phyloP scores from a whole-genome alignment of 2,113 vertebrate species.

The Hyperoodon ampullatus region DNA sequence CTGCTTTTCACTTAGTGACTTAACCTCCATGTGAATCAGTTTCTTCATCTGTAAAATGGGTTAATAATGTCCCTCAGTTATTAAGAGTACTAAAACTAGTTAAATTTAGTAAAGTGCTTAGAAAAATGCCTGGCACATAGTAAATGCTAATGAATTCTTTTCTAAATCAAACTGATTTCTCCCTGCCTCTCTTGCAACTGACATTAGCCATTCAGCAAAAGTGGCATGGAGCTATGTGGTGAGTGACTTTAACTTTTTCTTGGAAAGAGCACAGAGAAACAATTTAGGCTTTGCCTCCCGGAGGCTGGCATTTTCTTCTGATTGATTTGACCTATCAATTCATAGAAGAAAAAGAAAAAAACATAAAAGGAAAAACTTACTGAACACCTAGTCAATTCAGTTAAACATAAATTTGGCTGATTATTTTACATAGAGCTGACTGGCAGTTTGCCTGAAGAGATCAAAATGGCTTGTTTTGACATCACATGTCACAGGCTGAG shows the following conservation, averaged over 20 bases:
- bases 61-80: background rate
- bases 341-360: background rate
- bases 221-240: background rate
- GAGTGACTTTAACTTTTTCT: background rate
- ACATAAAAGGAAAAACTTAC: background rate
- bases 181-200: background rate
- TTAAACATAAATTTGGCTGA: slow-evolving; percentile 34
- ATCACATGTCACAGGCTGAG: background rate
- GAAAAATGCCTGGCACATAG: background rate
- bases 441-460: background rate
- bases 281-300: background rate
- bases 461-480: background rate
- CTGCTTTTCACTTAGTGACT: background rate
- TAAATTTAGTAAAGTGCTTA: background rate
- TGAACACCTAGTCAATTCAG: slow-evolving; percentile 30
- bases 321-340: slow-evolving; percentile 41
- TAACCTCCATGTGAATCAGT: background rate
- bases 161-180: background rate
- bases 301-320: slow-evolving; percentile 8
- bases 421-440: background rate
- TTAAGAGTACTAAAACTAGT: background rate
- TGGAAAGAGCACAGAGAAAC: background rate
- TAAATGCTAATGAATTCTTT: background rate
- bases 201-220: background rate
- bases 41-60: background rate